Conservation (phyloP, 2,113 vertebrate species). For the Microtus montanus region DNA sequence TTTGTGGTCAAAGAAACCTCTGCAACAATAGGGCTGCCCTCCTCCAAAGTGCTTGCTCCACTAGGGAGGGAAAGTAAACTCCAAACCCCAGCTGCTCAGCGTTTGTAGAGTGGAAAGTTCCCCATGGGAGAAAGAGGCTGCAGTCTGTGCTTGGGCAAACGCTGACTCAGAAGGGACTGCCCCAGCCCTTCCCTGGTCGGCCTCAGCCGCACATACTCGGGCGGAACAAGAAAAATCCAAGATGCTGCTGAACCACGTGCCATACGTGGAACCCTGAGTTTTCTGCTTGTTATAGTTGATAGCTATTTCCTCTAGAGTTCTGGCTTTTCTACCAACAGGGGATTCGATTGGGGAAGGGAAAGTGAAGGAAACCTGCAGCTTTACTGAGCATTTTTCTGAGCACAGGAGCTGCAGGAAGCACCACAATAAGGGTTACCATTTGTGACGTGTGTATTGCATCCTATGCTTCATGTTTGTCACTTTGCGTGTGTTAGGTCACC, state of each 20-base stretch:
- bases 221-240: neutral
- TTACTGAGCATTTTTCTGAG: neutral
- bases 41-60: neutral
- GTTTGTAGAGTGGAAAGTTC: neutral
- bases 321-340: neutral
- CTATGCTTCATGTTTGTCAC: neutral
- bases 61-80: neutral
- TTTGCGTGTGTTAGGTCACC: neutral
- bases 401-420: neutral
- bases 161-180: neutral
- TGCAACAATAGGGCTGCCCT: constrained; percentile 35
- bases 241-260: neutral
- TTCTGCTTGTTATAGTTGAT: neutral
- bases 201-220: neutral
- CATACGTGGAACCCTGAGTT: neutral
- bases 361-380: neutral
- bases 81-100: neutral
- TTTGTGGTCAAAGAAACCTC: constrained; percentile 65
- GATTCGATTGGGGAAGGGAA: neutral
- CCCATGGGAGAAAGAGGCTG: neutral
- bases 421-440: neutral
- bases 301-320: neutral
- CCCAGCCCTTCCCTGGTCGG: neutral
- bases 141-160: neutral
- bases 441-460: neutral